phyloP scores from a whole-genome alignment of 2,888 invertebrate genomes.

The Apamea crenata region DNA sequence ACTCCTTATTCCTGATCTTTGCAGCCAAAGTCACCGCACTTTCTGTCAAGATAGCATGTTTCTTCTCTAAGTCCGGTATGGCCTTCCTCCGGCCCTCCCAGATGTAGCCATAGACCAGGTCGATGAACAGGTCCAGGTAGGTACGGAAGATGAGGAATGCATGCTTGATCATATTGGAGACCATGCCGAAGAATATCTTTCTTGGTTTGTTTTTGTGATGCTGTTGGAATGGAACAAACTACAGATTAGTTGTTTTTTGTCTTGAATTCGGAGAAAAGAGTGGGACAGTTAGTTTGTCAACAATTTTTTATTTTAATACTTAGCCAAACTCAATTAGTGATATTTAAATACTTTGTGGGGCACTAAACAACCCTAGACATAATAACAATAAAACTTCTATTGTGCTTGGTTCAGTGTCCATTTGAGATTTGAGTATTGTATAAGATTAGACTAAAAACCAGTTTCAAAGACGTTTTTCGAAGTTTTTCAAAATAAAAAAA shows the following conservation, averaged over 20 bases:
- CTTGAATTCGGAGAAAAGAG: not conserved
- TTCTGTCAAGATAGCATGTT: slow-evolving; percentile 83
- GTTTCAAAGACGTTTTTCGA: no score
- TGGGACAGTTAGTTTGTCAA: not conserved
- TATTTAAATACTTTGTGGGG: not conserved
- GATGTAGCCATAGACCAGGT: slow-evolving; percentile 79
- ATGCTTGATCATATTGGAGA: slow-evolving; percentile 78
- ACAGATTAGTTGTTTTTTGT: not conserved
- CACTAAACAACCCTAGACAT: not conserved
- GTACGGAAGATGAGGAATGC: slow-evolving; percentile 78
- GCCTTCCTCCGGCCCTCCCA: slow-evolving; percentile 79
- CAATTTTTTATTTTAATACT: not conserved
- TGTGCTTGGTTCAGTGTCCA: not conserved
- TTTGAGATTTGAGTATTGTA: not conserved
- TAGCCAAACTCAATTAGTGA: not conserved
- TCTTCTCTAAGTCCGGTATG: slow-evolving; percentile 81
- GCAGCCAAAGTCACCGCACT: slow-evolving; percentile 93
- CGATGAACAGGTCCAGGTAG: slow-evolving; percentile 81
- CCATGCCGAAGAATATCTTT: slow-evolving; percentile 81
- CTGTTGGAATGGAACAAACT: slow-evolving; percentile 64
- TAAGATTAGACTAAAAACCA: not conserved
- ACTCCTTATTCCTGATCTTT: slow-evolving; percentile 91
- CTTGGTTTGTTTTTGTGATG: slow-evolving; percentile 77
- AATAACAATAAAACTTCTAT: not conserved
- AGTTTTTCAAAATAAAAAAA: no score